phyloP scores from a whole-genome alignment of 2,797 vertebrate genomes.

The Thripadectes ignobilis region DNA sequence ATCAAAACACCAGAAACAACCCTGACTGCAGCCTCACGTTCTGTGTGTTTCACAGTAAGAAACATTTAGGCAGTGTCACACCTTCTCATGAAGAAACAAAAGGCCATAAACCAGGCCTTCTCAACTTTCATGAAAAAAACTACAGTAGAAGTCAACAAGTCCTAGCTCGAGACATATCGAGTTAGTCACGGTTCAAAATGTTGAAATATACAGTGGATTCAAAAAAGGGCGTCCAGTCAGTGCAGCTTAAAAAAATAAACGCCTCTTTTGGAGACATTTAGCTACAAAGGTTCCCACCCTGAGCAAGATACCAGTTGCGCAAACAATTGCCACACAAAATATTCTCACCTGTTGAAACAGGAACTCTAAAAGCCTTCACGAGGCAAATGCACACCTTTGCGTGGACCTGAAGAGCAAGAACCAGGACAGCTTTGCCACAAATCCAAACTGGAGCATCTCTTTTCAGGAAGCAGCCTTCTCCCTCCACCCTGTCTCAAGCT shows the following conservation, averaged over 20 bases:
- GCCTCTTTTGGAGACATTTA: constrained; percentile 80
- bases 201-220: constrained; percentile 79
- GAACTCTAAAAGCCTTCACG: constrained; percentile 44
- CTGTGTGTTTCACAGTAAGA: constrained; percentile 97
- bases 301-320: constrained; percentile 73
- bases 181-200: constrained; percentile 85
- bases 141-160: constrained; percentile 85
- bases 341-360: constrained; percentile 52
- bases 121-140: constrained; percentile 95
- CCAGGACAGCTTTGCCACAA: constrained; percentile 13
- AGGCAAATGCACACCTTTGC: constrained; percentile 65
- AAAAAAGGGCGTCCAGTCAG: constrained; percentile 77
- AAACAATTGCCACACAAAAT: constrained; percentile 59
- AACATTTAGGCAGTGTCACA: constrained; percentile 99
- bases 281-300: constrained; percentile 78
- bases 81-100: constrained; percentile 97
- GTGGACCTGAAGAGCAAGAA: constrained; percentile 48
- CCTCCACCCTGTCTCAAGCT: not conserved
- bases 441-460: constrained; percentile 15
- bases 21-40: constrained; percentile 97
- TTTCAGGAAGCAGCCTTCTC: not conserved
- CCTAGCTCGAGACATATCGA: constrained; percentile 83
- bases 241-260: constrained; percentile 84
- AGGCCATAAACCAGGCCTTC: constrained; percentile 83
- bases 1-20: constrained; percentile 99